Base-by-base conservation (phyloP, 2,888 invertebrate genomes). In the Drosophila vallismaia region DNA sequence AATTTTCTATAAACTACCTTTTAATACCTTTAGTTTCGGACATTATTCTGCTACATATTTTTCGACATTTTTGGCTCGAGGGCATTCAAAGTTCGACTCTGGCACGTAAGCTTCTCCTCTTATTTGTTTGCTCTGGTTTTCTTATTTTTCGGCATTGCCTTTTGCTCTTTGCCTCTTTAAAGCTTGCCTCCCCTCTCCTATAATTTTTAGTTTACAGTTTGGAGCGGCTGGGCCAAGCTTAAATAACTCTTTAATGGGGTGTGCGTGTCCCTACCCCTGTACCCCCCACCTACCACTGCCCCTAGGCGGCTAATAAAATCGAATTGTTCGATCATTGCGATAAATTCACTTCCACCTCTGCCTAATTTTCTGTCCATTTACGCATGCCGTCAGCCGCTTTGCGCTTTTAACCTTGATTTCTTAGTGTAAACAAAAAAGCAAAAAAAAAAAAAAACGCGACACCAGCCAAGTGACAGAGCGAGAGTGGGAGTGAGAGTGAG, bases 391-490 rank as follows among this genome's bases (percentile, higher is more conserved):
- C 33, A n/a, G 75, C 57, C 54, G 54, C 57, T 78, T 86, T 84
- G 85, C 85, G 87, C 77, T 86, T 85, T 82, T 84, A 84, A 87
- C 84, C 84, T 84, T 84, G 84, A 87, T 85, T 84, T 84, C 70
- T 73, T 46, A 64, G 76, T 84, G 87, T 87, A 84, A 87, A 87
- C 85, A 87, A 85, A 82, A 77, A 73, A 55, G 40, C 50, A 59
- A 48, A 56, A 48, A 59, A 51, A 46, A 45, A 19, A 24, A 44
- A 40, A 66, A 44, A 45, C 63, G 64, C 64, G 64, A 64, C 63
- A 45, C 45, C 36, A 31, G 42, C 57, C 24, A 10, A 50, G 29
- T 40, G 57, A 42, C 50, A 50, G 57, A 24, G 40, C 26, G 33
- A 49, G 38, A 51, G 63, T 51, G 63, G 63, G 63, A 70, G 48